Base-by-base conservation (phyloP, 92 coral and sea anemone genomes). In the Plumapathes pennacea region DNA sequence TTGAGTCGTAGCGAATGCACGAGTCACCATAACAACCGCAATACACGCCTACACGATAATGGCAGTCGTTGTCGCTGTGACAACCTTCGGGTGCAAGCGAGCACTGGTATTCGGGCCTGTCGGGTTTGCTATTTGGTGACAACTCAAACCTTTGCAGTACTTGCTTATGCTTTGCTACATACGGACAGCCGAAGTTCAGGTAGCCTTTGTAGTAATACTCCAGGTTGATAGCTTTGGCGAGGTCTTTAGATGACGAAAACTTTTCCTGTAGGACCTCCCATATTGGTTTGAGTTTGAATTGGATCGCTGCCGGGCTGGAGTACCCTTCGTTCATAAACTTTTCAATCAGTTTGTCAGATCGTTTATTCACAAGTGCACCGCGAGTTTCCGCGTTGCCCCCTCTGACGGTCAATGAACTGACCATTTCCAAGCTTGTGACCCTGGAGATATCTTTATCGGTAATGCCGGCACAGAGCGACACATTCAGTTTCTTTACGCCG, bases 11-110 rank as follows among this genome's bases (percentile, higher is more conserved):
- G n/a, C 42, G 73, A 3, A 65, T 29, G 64, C 73, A 65, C 17
- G 73, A 49, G 13, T 24, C 26, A 12, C 73, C 73, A 32, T 25
- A 27, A 31, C 73, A 65, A 7, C 25, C 39, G 28, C 73, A 65
- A 10, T 12, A 32, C 8, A 50, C 44, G 38, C 73, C 73, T 5
- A 65, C 10, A 21, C 43, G 61, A 65, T 38, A 38, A 23, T 65
- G 73, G 31, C 78, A 71, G 39, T 71, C 78, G 18, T 60, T 20
- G 23, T 60, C 41, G 46, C 62, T 60, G 37, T 61, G 70, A 29
- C 78, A 71, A 32, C 71, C 71, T 11, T 36, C 50, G 15, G 41
- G 39, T 5, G 78, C 78, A 4, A 65, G 48, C 18, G 64, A 33
- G 28, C 64, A 52, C 3, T 26, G 42, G 30, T 42, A 65, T 18